Percentiles rank a stretch among this genome's conserved stretches.
phyloP scores from a whole-genome alignment of 2,113 vertebrate genomes.

The Sphaerodactylus townsendi region DNA sequence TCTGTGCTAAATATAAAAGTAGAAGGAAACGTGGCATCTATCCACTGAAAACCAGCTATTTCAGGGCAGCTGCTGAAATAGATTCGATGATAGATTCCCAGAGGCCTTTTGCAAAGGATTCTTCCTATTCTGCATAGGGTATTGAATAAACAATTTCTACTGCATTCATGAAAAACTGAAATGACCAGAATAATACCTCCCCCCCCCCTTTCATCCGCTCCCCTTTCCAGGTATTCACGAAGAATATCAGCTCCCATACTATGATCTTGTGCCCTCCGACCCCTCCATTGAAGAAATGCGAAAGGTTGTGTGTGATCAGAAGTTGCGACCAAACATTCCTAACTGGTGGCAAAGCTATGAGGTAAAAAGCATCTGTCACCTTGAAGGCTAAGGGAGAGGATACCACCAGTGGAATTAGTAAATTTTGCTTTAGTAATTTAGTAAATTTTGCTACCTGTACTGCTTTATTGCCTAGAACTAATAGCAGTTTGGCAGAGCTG shows the following conservation, averaged over 20 bases:
- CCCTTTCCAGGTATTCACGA: constrained; percentile 88
- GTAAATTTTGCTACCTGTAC: background rate
- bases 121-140: background rate
- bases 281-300: constrained; percentile 99
- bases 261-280: constrained; percentile 95
- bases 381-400: background rate
- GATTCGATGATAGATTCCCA: background rate
- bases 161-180: background rate
- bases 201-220: background rate
- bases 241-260: constrained; percentile 98
- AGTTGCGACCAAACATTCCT: constrained; percentile 92
- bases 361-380: constrained; percentile 68
- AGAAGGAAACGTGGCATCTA: background rate
- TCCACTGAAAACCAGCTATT: background rate
- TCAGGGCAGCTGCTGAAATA: background rate
- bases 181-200: background rate
- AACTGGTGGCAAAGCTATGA: constrained; percentile 99
- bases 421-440: background rate
- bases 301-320: constrained; percentile 99
- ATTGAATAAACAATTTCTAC: background rate
- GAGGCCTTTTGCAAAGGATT: background rate
- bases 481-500: background rate
- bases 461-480: background rate
- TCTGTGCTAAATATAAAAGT: background rate
- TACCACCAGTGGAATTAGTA: accelerated